Conservation (phyloP, 2,797 vertebrate species). For the Trachops cirrhosus region DNA sequence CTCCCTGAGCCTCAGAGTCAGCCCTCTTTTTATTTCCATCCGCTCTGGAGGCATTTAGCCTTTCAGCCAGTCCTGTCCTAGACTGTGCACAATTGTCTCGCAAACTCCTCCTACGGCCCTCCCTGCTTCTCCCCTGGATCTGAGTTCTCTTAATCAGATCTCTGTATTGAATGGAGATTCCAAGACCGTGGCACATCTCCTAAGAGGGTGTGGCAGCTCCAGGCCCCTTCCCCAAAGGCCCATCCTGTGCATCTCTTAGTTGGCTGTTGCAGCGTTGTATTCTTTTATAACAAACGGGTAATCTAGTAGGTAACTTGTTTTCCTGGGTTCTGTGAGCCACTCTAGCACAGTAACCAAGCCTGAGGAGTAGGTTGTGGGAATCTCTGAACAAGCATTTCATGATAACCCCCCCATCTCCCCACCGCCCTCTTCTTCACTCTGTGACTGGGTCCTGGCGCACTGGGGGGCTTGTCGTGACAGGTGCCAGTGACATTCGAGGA, state of each 20-base stretch:
- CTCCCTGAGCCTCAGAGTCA: no score
- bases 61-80: no score
- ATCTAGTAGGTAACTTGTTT: not conserved
- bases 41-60: no score
- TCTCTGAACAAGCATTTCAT: not conserved
- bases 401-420: not conserved
- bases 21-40: no score
- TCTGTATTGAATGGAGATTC: no score
- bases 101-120: no score
- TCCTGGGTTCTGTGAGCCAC: not conserved
- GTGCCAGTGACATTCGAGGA: constrained; percentile 67
- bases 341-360: not conserved
- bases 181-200: not conserved
- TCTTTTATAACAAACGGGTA: not conserved
- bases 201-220: not conserved
- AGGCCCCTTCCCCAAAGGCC: not conserved
- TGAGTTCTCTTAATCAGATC: no score
- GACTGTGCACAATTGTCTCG: no score
- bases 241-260: not conserved
- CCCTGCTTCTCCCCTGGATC: no score
- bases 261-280: not conserved
- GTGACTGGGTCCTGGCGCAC: not conserved
- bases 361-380: not conserved
- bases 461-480: constrained; percentile 49
- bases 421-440: not conserved